A percentile compares a stretch with the other conserved stretches of the same genome.
These are phyloP conservation scores for Tiphia femorata DNA, from an alignment of 2,888 invertebrate species.

Conservation along the genomic window DNA sequence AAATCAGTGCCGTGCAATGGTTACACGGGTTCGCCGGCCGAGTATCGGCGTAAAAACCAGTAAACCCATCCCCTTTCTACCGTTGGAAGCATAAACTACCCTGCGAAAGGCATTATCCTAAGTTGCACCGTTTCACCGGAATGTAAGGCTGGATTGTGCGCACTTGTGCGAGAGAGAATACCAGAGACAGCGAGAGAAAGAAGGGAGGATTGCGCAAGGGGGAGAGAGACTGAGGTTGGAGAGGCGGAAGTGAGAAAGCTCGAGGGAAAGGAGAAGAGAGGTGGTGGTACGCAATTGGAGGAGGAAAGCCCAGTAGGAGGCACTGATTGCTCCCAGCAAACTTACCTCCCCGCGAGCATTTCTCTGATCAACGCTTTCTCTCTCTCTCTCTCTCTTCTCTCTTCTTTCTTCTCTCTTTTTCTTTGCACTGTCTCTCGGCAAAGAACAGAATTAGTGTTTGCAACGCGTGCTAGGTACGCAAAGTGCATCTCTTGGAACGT, in stretches of 20 bases:
- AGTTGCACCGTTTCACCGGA: conserved; percentile 9
- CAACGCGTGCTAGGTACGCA: too few relatives aligned
- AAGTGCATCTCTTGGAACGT: too few relatives aligned
- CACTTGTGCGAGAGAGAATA: too few relatives aligned
- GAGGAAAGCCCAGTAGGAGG: conserved; percentile 11
- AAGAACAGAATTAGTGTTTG: too few relatives aligned
- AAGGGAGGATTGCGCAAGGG: too few relatives aligned
- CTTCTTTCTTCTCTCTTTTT: neutral
- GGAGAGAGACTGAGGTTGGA: too few relatives aligned
- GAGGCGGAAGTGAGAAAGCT: neutral
- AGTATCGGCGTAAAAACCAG: neutral
- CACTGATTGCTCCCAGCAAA: conserved; percentile 38
- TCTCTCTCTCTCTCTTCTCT: neutral
- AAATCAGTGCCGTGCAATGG: neutral
- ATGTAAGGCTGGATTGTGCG: too few relatives aligned
- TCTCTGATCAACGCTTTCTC: conserved; percentile 21
- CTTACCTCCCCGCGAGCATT: conserved; percentile 21
- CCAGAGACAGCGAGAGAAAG: too few relatives aligned
- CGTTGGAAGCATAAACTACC: neutral
- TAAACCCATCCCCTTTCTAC: too few relatives aligned
- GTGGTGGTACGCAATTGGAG: neutral
- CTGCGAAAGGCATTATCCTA: conserved; percentile 15
- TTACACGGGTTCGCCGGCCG: too few relatives aligned
- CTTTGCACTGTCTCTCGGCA: neutral
- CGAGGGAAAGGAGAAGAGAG: neutral